These are phyloP conservation scores for Desmodus rotundus DNA, from an alignment of 2,113 vertebrate species.

Conservation along the genomic window DNA sequence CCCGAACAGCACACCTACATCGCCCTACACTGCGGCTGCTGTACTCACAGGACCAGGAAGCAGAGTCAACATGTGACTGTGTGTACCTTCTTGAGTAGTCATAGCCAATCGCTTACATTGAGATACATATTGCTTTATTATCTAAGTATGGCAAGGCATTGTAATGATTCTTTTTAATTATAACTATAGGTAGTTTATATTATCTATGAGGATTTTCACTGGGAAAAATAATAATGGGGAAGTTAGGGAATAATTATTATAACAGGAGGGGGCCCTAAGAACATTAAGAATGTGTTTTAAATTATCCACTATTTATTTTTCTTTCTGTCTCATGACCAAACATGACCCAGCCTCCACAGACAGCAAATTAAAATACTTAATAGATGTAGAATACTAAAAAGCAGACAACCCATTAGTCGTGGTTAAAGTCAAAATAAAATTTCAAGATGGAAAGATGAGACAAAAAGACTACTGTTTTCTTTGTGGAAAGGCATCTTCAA, in stretches of 20 bases:
- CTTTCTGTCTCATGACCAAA: neutral
- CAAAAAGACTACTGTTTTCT: neutral
- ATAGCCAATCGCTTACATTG: neutral
- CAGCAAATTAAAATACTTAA: slow-evolving; percentile 40
- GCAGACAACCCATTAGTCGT: neutral
- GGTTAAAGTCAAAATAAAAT: slow-evolving; percentile 25
- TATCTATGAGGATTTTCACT: neutral
- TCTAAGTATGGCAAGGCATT: neutral
- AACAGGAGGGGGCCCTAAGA: neutral
- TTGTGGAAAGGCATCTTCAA: neutral
- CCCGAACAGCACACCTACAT: neutral
- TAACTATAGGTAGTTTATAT: neutral
- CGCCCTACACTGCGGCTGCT: neutral
- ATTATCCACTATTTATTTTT: slow-evolving; percentile 13
- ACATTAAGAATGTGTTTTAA: neutral
- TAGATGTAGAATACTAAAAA: neutral
- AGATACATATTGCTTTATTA: neutral
- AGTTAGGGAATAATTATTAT: neutral
- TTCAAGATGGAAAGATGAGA: neutral
- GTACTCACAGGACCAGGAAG: neutral
- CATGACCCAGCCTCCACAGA: neutral
- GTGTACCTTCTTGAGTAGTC: neutral
- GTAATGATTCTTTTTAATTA: neutral
- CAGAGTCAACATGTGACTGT: neutral
- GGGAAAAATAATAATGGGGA: neutral